Base-by-base conservation (phyloP, 2,888 invertebrate genomes). In the Eupeodes luniger region DNA sequence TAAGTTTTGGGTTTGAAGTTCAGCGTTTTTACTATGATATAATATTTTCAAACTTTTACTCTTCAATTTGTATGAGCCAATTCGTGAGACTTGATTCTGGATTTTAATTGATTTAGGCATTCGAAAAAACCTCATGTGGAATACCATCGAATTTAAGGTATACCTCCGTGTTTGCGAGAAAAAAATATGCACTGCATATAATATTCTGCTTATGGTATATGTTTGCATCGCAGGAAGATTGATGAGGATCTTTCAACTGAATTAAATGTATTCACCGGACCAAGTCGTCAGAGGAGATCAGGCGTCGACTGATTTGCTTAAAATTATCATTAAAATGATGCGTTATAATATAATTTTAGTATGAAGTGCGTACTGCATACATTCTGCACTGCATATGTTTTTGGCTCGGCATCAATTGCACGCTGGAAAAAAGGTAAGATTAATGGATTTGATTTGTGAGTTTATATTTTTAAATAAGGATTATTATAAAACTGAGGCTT, bases 171-270 rank as follows among this genome's bases (percentile, higher is more conserved):
- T 47, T 55, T 81, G 72, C 74, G 83, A 27, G 27, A 27, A 27
- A 2, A 27, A 27, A 27, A 27, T 27, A 27, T 61, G 9, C 4
- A 11, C 6, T 40, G 40, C 40, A 5, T 40, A 10, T 10, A 19
- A 19, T 19, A 19, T n/a, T n/a, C 19, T 2, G 55, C 16, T 19
- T 16, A 27, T 62, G 79, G 51, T 51, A 69, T 51, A 69, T 51
- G 69, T 4, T 55, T 12, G 9, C 7, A 34, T n/a, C 27, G 27
- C 1, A 11, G 19, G 27, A 81, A 78, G 85, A 85, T 85, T 88
- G 85, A 85, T 88, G 85, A 74, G 81, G 77, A 88, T 81, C 85
- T 85, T 85, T 85, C 85, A 85, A 81, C 81, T 67, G 85, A 81
- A 85, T 85, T 81, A 88, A 88, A 84, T 57, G 87, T 70, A 84